phyloP scores from a whole-genome alignment of 1,140 invertebrate genomes.

The Saccostrea glomerata region DNA sequence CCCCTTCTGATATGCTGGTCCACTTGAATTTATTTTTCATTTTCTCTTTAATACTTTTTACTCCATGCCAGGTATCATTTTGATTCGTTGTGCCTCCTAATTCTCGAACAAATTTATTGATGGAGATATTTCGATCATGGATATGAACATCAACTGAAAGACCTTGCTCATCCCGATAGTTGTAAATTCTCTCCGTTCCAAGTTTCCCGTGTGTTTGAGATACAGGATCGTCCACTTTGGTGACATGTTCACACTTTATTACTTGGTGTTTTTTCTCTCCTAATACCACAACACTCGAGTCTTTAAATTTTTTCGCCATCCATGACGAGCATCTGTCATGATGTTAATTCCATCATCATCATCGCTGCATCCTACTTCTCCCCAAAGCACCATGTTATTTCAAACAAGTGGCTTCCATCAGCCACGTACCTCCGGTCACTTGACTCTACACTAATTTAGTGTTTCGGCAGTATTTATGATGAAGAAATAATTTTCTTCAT shows the following conservation, averaged over 20 bases:
- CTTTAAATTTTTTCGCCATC: constrained; percentile 40
- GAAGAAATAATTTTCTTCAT: too few species aligned
- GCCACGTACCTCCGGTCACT: too few species aligned
- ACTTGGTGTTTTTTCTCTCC: constrained; percentile 30
- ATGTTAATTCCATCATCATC: constrained; percentile 45
- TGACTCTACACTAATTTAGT: too few species aligned
- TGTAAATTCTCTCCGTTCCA: constrained; percentile 35
- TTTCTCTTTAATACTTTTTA: constrained; percentile 27
- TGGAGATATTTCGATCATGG: constrained; percentile 41
- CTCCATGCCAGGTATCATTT: constrained; percentile 44
- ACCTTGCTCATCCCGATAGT: neutral
- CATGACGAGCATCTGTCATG: constrained; percentile 41
- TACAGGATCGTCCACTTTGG: too few species aligned
- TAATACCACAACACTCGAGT: neutral
- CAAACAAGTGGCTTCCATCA: too few species aligned
- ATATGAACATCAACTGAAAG: constrained; percentile 29
- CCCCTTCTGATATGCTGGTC: constrained; percentile 9
- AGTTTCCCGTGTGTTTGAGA: neutral
- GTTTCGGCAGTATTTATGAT: too few species aligned
- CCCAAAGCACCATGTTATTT: neutral
- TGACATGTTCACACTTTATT: too few species aligned
- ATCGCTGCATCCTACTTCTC: constrained; percentile 44
- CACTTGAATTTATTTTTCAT: neutral
- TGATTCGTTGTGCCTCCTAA: constrained; percentile 1
- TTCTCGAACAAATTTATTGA: constrained; percentile 26